phyloP scores from a whole-genome alignment of 2,888 invertebrate species.

The Adelognathus sp. region DNA sequence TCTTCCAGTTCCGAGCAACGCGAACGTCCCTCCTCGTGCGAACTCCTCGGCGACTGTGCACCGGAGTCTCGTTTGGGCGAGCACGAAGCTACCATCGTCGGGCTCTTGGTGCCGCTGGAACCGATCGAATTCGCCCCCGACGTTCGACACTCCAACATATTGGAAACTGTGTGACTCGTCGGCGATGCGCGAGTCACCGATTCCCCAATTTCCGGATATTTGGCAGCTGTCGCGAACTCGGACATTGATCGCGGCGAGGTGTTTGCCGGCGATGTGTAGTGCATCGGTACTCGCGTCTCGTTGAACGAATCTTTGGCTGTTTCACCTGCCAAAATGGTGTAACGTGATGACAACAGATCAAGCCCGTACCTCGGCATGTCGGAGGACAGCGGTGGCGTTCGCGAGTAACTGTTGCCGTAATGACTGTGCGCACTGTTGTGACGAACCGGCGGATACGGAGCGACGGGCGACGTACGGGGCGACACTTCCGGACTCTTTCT shows the following conservation, averaged over 20 bases:
- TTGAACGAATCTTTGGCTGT: constrained; percentile 16
- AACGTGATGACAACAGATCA: constrained; percentile 57
- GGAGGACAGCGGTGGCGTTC: constrained; percentile 23
- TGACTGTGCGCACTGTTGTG: constrained; percentile 42
- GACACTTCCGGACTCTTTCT: constrained; percentile 63
- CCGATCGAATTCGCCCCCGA: constrained; percentile 26
- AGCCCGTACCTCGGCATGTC: constrained; percentile 58
- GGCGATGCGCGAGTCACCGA: constrained; percentile 47
- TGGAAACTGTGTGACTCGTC: constrained; percentile 52
- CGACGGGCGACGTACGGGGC: constrained; percentile 56
- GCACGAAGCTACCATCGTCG: background rate
- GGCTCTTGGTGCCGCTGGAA: constrained; percentile 44
- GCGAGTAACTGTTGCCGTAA: constrained; percentile 29
- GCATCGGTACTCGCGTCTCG: constrained; percentile 39
- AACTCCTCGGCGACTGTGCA: constrained; percentile 74
- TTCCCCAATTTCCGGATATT: constrained; percentile 62
- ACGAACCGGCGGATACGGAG: constrained; percentile 64
- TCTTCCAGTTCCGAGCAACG: constrained; percentile 82
- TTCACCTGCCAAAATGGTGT: constrained; percentile 17
- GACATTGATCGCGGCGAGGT: constrained; percentile 23
- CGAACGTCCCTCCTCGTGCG: constrained; percentile 70
- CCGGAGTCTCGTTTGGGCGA: constrained; percentile 66
- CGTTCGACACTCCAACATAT: constrained; percentile 57
- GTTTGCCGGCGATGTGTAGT: constrained; percentile 23
- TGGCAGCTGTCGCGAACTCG: constrained; percentile 48